phyloP scores from a whole-genome alignment of 2,113 vertebrate genomes.

The Archilochus colubris region DNA sequence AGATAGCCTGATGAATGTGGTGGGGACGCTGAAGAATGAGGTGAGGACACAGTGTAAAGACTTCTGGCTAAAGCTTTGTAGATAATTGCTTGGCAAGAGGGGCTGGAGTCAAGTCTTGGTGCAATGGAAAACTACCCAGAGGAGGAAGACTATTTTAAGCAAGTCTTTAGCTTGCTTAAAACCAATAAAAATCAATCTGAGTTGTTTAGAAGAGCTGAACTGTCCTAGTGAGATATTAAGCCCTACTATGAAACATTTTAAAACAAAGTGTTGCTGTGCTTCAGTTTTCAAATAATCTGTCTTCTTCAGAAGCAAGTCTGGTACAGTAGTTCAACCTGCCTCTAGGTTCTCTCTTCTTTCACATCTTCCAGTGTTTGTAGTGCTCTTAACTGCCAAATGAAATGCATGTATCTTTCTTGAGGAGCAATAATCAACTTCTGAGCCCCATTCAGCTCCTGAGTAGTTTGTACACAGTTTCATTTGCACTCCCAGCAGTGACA shows the following conservation, averaged over 20 bases:
- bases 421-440: background rate
- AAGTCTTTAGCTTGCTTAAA: background rate
- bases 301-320: background rate
- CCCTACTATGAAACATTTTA: background rate
- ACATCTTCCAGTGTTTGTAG: background rate
- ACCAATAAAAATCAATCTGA: background rate
- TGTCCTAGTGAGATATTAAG: background rate
- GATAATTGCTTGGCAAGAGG: background rate
- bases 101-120: background rate
- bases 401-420: background rate
- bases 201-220: background rate
- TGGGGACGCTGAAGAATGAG: constrained; percentile 89
- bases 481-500: background rate
- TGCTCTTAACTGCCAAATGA: background rate
- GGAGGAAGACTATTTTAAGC: no score
- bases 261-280: background rate
- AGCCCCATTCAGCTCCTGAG: background rate
- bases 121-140: background rate
- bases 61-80: background rate
- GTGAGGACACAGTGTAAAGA: constrained; percentile 53
- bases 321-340: background rate
- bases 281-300: background rate
- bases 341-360: background rate
- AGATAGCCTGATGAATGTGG: constrained; percentile 83
- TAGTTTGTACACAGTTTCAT: background rate